phyloP scores from a whole-genome alignment of 2,888 invertebrate species.

The Griposia aprilina region DNA sequence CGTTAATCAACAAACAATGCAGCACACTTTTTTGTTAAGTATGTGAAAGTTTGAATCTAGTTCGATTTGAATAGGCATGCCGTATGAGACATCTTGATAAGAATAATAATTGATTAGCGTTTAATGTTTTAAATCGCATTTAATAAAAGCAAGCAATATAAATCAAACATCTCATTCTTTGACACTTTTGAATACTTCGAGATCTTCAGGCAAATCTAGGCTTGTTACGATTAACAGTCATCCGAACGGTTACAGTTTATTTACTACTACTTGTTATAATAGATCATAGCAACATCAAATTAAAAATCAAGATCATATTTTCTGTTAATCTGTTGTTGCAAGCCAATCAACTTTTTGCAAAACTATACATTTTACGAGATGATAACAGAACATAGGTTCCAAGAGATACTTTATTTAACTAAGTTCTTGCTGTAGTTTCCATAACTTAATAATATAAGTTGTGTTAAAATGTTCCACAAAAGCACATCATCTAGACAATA shows the following conservation, averaged over 20 bases:
- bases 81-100: constrained; percentile 68
- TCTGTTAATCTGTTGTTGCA: neutral
- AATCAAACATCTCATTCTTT: neutral
- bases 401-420: neutral
- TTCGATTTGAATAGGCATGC: constrained; percentile 76
- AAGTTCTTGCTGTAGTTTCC: constrained; percentile 21
- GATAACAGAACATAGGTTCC: neutral
- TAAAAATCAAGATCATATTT: too few species aligned
- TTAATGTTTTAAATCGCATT: neutral
- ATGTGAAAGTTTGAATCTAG: constrained; percentile 84
- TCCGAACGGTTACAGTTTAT: too few species aligned
- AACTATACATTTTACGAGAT: neutral
- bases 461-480: neutral
- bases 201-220: neutral
- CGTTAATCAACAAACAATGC: constrained; percentile 78
- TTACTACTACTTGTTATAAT: neutral
- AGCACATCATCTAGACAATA: constrained; percentile 9
- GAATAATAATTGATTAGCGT: constrained; percentile 60
- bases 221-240: too few species aligned
- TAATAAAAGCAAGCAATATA: neutral
- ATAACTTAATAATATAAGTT: constrained; percentile 21
- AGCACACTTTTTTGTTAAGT: constrained; percentile 78
- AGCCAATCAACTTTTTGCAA: neutral
- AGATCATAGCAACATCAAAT: neutral
- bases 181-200: neutral